Base-by-base conservation (phyloP, 2,888 invertebrate genomes). In the Sarcophaga caerulescens region DNA sequence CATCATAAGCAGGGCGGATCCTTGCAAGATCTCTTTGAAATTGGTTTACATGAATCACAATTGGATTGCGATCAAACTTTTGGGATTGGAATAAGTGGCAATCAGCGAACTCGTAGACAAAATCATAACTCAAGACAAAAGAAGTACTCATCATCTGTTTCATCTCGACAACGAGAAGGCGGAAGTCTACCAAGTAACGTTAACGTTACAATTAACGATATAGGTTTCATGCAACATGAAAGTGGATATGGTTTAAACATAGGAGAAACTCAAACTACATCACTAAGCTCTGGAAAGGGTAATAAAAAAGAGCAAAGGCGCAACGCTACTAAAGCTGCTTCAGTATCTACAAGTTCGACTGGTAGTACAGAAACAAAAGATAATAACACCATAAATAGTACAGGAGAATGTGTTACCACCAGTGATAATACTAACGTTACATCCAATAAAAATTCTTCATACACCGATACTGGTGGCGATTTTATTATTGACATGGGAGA, bases 181-280 rank as follows among this genome's bases (percentile, higher is more conserved):
- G 96, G 96, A 65, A 95, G 95, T 71, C 90, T 95, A 88, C 95
- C 95, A 2, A 94, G 94, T 82, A 94, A 94, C 92, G 95, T 95
- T 80, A 94, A 94, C 90, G 93, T 93, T 44, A 93, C 94, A 12
- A 81, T 75, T 45, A 87, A 81, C 62, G 85, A 88, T 70, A 59
- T 88, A 76, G 82, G 79, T 78, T 89, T 83, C 88, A 89, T 85
- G 90, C 91, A 75, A 86, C 89, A 87, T 88, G 84, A 83, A 35
- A 45, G 75, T 63, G 17, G 52, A 25, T 35, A 19, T 66, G 19
- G 66, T 17, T 52, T 52, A 14, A 52, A 52, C 14, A n/a, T 23
- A 44, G 75, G 74, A 2, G 14, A 44, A 63, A 52, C 75, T 14
- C 17, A 17, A 57, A 21, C 45, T 3, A 21, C 65, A 52, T 14